A percentile compares a stretch with the other conserved stretches of the same genome.
These are phyloP conservation scores for Moxostoma hubbsi DNA, from an alignment of 2,797 vertebrate genomes.

Conservation along the genomic window DNA sequence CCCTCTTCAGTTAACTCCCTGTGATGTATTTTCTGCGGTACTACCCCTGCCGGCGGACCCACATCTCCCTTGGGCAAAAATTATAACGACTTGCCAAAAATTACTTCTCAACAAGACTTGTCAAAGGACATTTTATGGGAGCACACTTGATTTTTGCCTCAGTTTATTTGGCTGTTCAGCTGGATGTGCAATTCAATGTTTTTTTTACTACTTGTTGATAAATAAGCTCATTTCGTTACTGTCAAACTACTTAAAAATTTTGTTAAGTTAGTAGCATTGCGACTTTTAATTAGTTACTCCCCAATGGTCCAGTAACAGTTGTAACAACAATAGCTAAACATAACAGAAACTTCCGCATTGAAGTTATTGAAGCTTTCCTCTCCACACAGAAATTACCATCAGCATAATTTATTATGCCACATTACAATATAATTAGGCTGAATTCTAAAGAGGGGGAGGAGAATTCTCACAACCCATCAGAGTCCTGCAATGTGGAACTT, in stretches of 20 bases:
- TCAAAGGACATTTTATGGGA: too few species aligned
- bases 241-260: not conserved
- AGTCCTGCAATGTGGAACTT: slow-evolving; percentile 6
- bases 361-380: slow-evolving; percentile 30
- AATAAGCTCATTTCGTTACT: not conserved
- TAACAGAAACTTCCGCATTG: slow-evolving; percentile 11
- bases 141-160: too few species aligned
- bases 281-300: slow-evolving; percentile 21
- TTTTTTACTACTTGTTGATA: too few species aligned
- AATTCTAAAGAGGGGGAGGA: slow-evolving; percentile 32
- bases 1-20: too few species aligned
- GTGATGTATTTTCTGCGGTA: too few species aligned
- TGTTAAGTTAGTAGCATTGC: slow-evolving; percentile 2
- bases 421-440: slow-evolving; percentile 42
- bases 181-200: too few species aligned
- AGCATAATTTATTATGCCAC: slow-evolving; percentile 41
- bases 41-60: too few species aligned
- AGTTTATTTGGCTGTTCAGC: too few species aligned
- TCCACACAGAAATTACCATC: slow-evolving; percentile 24
- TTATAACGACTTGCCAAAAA: too few species aligned
- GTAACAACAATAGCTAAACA: slow-evolving; percentile 25
- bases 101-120: too few species aligned
- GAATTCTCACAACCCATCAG: slow-evolving; percentile 26
- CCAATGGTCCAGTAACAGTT: slow-evolving; percentile 12
- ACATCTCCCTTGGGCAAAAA: too few species aligned